Evolutionary conservation across 2,113 vertebrate species (phyloP).

Genomic region (human): DNA sequence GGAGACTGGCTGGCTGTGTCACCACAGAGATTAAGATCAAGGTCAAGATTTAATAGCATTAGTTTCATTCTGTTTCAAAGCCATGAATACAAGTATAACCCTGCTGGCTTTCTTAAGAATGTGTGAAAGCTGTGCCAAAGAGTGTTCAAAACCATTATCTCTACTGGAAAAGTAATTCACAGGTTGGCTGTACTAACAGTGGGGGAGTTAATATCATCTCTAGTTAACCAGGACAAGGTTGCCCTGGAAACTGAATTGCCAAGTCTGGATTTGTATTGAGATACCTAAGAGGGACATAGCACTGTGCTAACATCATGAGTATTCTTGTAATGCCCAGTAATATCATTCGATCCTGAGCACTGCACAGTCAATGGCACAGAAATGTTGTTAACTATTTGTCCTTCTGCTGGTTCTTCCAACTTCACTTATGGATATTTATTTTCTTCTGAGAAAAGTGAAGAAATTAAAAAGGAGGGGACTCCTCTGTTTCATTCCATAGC

Average conservation of each 20-base stretch:
- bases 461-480: neutral
- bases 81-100: conserved; percentile 59
- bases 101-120: conserved; percentile 37
- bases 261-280: neutral
- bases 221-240: conserved; percentile 9
- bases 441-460: conserved; percentile 35
- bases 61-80: conserved; percentile 61
- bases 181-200: conserved; percentile 41
- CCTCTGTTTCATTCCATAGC: neutral
- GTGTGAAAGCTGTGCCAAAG: neutral
- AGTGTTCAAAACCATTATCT: conserved; percentile 49
- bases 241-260: conserved; percentile 47
- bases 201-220: neutral
- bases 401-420: neutral
- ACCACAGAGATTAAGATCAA: conserved; percentile 60
- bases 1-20: neutral
- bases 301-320: neutral
- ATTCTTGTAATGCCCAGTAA: neutral
- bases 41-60: conserved; percentile 40
- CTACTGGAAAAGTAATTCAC: conserved; percentile 60
- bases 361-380: neutral
- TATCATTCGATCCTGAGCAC: neutral
- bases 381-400: neutral
- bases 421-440: neutral
- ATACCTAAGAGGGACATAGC: neutral